Percentiles rank a stretch among this genome's conserved stretches.
phyloP scores from a whole-genome alignment of 2,113 vertebrate species.

The Syrmaticus mikado region DNA sequence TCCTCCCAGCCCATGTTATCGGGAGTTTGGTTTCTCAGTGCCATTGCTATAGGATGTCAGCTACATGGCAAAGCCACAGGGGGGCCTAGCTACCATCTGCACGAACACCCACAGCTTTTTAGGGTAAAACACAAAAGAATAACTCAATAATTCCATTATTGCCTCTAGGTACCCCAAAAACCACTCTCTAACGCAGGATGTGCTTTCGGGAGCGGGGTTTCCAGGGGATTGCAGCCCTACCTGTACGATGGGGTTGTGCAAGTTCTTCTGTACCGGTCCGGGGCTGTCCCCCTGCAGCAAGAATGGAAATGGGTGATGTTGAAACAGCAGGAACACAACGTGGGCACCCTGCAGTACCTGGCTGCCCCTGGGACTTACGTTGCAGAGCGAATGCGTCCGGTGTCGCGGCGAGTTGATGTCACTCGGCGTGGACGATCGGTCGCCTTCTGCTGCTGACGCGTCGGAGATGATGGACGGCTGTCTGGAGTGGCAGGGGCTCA shows the following conservation, averaged over 20 bases:
- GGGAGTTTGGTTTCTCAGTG: background rate
- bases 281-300: conserved; percentile 80
- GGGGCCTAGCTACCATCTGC: background rate
- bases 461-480: conserved; percentile 96
- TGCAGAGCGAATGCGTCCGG: conserved; percentile 98
- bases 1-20: background rate
- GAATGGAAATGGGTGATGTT: conserved; percentile 32
- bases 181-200: background rate
- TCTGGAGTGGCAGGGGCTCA: conserved; percentile 96
- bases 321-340: background rate
- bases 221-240: conserved; percentile 41
- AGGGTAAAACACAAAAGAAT: background rate
- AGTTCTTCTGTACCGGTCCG: conserved; percentile 84
- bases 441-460: conserved; percentile 90
- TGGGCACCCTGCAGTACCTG: background rate
- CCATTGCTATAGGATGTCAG: background rate
- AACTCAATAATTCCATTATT: rapidly evolving
- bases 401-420: conserved; percentile 98
- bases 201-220: background rate
- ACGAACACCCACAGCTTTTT: background rate
- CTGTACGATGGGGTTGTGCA: conserved; percentile 86
- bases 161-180: background rate
- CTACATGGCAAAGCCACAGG: background rate
- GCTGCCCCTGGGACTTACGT: conserved; percentile 83
- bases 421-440: conserved; percentile 95